Base-by-base conservation (phyloP, 2,113 vertebrate genomes). In the Dipodomys merriami region DNA sequence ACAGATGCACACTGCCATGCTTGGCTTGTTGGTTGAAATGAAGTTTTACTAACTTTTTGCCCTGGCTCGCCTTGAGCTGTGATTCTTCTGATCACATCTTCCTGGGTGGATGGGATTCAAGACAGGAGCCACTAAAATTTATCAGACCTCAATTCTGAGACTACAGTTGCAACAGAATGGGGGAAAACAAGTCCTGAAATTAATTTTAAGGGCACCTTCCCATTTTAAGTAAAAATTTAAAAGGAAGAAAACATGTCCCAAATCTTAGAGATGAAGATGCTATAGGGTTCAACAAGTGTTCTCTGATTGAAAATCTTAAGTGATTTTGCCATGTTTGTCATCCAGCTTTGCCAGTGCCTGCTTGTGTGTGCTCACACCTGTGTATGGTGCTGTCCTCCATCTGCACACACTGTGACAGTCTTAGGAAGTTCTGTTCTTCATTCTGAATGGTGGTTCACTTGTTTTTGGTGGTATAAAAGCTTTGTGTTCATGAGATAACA, bases 261-360 rank as follows among this genome's bases (percentile, higher is more conserved):
- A 91, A 85, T 81, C 62, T 76, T 93, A 65, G 30, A 68, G 76
- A 83, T 91, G 3, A 88, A 82, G 29, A 57, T 25, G 53, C 2
- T 29, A 1, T 25, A 60, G 53, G 82, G 19, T 77, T 91, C 25
- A 92, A 39, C 39, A 39, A 39, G 12, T 25, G 30, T 83, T 19
- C 5, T 87, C 81, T 35, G 16, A 76, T 74, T 84, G 39, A 84
- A 94, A 94, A 44, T 86, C 33, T 86, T 33, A 22, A 23, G 2
- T 83, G n/a, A 64, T 74, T 74, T 39, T 84, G 25, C 72, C n/a
- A 91, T 84, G 74, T 88, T 83, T 79, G 33, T 62, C 10, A n/a
- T 27, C 23, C 9, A 84, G 46, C 65, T 88, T 44, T 90, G 77
- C 65, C 9, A 16, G 5, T 12, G 30, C 73, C 13, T 18, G 1